Evolutionary conservation across 2,797 vertebrate species (phyloP), one percentile per base, ranked within the genome.

Genomic region (Thalassophryne amazonica): DNA sequence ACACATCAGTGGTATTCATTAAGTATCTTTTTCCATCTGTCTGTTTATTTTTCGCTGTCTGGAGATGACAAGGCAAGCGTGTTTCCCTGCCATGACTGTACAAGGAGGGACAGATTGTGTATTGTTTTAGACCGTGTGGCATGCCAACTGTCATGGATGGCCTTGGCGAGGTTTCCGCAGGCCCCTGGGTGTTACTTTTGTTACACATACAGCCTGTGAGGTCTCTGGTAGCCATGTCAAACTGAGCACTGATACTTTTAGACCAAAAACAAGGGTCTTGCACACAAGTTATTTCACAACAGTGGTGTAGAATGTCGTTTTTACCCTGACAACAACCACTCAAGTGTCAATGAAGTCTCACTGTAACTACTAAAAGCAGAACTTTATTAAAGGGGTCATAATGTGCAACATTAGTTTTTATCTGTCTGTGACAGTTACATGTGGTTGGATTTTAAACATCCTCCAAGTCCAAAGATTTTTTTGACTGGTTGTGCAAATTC

Each of bases 31-130:
- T 61, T 80, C 76, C 80, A 54, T 73, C 31, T 56, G 66, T 76
- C 60, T 18, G 73, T 85, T 86, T 86, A 83, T 83, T 83, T 86
- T 85, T 76, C 50, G 47, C 79, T 76, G 79, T 86, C 80, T 81
- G 70, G 66, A 71, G 74, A 74, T 57, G 77, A 73, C 51, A 61
- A 72, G 42, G 69, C 40, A 6, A 67, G 64, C 33, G 33, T 64
- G 76, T 65, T 72, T 52, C 58, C 66, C 56, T 48, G 40, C 74
- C 69, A 37, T 66, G 73, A 71, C 70, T 39, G 69, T 51, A 54
- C 48, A 9, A 75, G 68, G 45, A 68, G 58, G 64, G 80, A 84
- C 67, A 35, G 46, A n/a, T 23, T 86, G 86, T 88, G 81, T 86
- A 83, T 89, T 84, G 79, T 84, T 86, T 73, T 70, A 79, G 76